Evolutionary conservation across 2,888 invertebrate species (phyloP).

Genomic region (Xestia rhomboidea): DNA sequence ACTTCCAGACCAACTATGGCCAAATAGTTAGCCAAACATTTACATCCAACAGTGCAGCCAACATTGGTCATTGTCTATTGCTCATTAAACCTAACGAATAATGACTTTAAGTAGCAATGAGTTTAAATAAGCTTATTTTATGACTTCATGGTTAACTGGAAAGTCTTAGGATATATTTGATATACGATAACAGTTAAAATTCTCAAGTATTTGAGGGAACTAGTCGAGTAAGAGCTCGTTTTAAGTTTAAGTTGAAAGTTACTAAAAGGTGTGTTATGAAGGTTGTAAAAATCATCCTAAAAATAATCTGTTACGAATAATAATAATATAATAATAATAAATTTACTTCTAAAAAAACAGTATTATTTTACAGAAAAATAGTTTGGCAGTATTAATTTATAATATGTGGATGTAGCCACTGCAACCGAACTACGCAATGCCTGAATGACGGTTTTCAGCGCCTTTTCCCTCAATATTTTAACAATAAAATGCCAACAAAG

Average conservation of each 20-base stretch:
- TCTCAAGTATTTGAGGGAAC: not conserved
- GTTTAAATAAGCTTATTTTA: slow-evolving; percentile 30
- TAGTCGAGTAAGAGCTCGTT: too few relatives aligned
- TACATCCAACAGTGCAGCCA: slow-evolving; percentile 2
- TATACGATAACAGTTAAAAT: not conserved
- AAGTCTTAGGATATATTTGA: slow-evolving; percentile 9
- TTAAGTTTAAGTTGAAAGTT: not conserved
- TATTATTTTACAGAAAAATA: too few relatives aligned
- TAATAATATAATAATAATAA: too few relatives aligned
- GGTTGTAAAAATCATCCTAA: not conserved
- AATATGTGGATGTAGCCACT: too few relatives aligned
- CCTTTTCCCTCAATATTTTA: too few relatives aligned
- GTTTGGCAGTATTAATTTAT: too few relatives aligned
- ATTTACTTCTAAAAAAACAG: too few relatives aligned
- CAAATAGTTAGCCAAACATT: slow-evolving; percentile 7
- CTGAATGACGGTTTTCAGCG: too few relatives aligned
- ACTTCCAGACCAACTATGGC: not conserved
- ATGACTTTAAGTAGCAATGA: slow-evolving; percentile 30
- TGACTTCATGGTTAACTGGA: slow-evolving; percentile 1
- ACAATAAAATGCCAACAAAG: too few relatives aligned
- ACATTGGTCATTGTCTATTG: slow-evolving; percentile 22
- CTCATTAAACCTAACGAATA: slow-evolving; percentile 17
- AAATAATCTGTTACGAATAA: too few relatives aligned
- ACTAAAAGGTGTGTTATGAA: not conserved
- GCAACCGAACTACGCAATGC: too few relatives aligned